Evolutionary conservation across 2,113 vertebrate genomes (phyloP).

Genomic region (Saccopteryx leptura): DNA sequence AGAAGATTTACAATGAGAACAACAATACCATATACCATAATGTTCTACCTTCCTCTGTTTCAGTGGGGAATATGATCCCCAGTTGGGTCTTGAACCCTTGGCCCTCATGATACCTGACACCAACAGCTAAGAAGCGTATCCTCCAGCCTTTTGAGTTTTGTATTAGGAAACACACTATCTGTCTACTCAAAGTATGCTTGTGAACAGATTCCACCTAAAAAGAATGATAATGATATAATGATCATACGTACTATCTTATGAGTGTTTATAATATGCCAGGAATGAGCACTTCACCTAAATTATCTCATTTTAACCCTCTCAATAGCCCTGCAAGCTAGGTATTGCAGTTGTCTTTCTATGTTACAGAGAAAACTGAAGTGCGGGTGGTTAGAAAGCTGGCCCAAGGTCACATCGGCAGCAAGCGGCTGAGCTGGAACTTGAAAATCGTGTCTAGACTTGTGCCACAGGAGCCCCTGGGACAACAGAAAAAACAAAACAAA

Average conservation of each 20-base stretch:
- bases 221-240: not conserved
- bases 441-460: not conserved
- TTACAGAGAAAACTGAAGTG: not conserved
- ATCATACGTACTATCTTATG: not conserved
- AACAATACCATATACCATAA: not conserved
- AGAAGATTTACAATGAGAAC: constrained; percentile 66
- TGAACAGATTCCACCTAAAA: constrained; percentile 51
- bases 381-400: not conserved
- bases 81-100: constrained; percentile 38
- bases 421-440: not conserved
- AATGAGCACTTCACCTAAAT: constrained; percentile 13
- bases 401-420: not conserved
- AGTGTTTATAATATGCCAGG: not conserved
- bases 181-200: not conserved
- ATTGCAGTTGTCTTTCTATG: not conserved
- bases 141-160: not conserved
- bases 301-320: not conserved
- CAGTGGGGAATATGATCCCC: constrained; percentile 30
- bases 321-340: not conserved
- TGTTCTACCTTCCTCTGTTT: constrained; percentile 51
- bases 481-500: not conserved
- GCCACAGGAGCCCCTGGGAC: not conserved
- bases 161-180: not conserved
- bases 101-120: constrained; percentile 44
- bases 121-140: constrained; percentile 37